Percentiles rank a stretch among this genome's conserved stretches.
Evolutionary conservation across 2,888 invertebrate genomes (phyloP).

Genomic region (Phyto melanocephala): DNA sequence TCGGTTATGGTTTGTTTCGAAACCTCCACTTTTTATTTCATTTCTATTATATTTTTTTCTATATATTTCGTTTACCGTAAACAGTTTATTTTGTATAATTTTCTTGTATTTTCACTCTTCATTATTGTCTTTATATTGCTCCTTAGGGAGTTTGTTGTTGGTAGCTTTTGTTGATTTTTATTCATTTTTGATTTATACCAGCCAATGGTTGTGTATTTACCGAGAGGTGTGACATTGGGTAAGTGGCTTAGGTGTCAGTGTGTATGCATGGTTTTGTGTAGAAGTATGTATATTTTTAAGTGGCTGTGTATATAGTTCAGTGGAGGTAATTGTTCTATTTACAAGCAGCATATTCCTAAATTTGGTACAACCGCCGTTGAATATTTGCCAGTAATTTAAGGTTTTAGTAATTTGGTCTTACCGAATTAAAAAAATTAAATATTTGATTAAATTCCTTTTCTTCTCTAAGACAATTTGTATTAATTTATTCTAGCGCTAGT

Average conservation of each 20-base stretch:
- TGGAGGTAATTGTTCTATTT: conserved; percentile 4
- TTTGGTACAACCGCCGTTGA: background rate
- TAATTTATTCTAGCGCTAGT: no score
- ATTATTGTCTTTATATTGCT: background rate
- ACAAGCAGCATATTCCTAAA: background rate
- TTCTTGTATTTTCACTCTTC: conserved; percentile 23
- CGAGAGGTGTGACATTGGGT: conserved; percentile 75
- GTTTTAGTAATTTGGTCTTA: no score
- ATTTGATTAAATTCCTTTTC: no score
- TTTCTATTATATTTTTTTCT: background rate
- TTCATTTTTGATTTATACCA: conserved; percentile 77
- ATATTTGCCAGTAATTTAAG: background rate
- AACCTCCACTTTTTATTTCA: background rate
- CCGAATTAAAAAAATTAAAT: no score
- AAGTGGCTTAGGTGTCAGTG: conserved; percentile 40
- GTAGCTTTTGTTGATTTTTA: conserved; percentile 19
- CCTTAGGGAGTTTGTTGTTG: background rate
- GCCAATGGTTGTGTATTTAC: conserved; percentile 78
- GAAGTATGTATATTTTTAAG: background rate
- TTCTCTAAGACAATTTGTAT: no score
- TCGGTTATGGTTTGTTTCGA: background rate
- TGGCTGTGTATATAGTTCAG: background rate
- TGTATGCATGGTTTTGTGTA: background rate
- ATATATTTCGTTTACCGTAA: conserved; percentile 41
- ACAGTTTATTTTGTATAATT: conserved; percentile 54